These are phyloP conservation scores for Shinisaurus crocodilurus DNA, from an alignment of 2,113 vertebrate species.

Conservation along the genomic window DNA sequence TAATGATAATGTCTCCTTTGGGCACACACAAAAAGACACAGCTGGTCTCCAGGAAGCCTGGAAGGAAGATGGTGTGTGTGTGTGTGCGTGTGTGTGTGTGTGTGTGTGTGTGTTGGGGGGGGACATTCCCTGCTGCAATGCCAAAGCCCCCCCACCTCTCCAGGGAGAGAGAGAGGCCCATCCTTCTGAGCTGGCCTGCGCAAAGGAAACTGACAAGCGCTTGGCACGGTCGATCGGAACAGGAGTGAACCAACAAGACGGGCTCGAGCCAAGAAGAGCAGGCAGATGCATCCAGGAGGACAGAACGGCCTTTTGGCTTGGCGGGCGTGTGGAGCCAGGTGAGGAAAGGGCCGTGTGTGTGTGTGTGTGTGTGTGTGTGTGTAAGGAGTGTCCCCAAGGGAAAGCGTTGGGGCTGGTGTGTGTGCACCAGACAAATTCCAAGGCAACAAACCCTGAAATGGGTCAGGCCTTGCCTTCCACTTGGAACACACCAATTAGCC, in stretches of 20 bases:
- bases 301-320: background rate
- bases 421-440: background rate
- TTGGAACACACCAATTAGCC: background rate
- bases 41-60: background rate
- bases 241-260: background rate
- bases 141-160: background rate
- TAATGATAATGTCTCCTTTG: background rate
- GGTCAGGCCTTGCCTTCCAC: background rate
- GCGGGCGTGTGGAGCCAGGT: background rate
- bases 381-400: background rate
- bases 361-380: too few species aligned
- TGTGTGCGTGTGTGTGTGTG: too few species aligned
- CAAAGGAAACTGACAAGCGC: background rate
- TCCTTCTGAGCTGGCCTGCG: background rate
- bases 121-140: background rate
- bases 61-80: background rate
- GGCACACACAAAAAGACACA: background rate
- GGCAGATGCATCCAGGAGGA: background rate
- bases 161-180: background rate
- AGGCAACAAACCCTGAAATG: background rate
- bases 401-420: background rate
- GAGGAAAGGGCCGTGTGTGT: background rate
- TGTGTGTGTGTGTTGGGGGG: too few species aligned
- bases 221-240: background rate
- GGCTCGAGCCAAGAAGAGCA: background rate